A percentile compares a stretch with the other conserved stretches of the same genome.
phyloP scores from a whole-genome alignment of 2,113 vertebrate species.

The Crotophaga sulcirostris region DNA sequence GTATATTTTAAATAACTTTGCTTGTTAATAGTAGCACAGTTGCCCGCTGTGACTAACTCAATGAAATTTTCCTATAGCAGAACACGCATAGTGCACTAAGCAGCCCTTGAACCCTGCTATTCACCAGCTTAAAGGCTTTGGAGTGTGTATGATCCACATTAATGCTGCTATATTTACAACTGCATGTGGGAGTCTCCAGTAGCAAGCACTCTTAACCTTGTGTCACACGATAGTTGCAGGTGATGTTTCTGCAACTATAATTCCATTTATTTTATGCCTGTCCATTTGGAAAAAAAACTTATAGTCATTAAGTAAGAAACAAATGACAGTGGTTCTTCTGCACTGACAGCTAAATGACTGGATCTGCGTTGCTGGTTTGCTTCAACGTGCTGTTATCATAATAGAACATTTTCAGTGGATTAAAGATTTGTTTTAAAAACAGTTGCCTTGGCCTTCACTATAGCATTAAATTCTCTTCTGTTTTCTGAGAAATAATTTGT shows the following conservation, averaged over 20 bases:
- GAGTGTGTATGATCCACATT: neutral
- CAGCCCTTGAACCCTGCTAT: neutral
- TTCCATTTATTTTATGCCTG: neutral
- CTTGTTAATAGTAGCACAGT: neutral
- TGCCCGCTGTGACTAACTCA: neutral
- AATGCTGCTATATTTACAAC: neutral
- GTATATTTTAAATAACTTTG: neutral
- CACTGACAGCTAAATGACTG: neutral
- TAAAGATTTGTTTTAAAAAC: slow-evolving; percentile 18
- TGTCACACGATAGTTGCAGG: neutral
- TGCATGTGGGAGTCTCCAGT: neutral
- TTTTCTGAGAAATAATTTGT: slow-evolving; percentile 14
- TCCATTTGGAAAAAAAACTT: neutral
- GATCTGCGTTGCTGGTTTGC: neutral
- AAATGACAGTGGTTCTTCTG: neutral
- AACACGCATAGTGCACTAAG: accelerated
- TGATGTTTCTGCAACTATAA: neutral
- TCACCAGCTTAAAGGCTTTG: neutral
- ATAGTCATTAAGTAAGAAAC: neutral
- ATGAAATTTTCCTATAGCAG: neutral
- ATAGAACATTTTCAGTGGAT: neutral
- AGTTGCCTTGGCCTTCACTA: neutral
- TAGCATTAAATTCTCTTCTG: neutral
- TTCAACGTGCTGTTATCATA: neutral
- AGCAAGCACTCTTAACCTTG: neutral